phyloP scores from a whole-genome alignment of 2,797 vertebrate genomes.

The Fistularia commersonii region DNA sequence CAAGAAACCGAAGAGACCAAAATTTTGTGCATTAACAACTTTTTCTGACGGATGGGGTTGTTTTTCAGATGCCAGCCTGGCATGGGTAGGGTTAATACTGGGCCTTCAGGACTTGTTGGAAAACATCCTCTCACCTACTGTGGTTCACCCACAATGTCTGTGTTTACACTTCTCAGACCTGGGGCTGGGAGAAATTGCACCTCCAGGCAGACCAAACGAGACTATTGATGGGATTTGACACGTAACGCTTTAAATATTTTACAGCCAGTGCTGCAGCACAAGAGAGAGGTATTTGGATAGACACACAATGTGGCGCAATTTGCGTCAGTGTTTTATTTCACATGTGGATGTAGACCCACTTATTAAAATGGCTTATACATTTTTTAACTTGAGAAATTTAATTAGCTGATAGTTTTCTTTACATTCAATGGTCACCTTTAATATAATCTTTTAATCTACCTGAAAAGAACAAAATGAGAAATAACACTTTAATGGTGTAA shows the following conservation, averaged over 20 bases:
- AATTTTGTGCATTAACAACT: constrained; percentile 37
- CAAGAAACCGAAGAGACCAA: constrained; percentile 46
- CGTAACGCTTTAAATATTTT: constrained; percentile 11
- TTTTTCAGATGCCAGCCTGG: constrained; percentile 7
- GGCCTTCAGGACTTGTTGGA: constrained; percentile 37
- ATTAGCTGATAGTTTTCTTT: too few relatives aligned
- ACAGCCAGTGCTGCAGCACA: constrained; percentile 6
- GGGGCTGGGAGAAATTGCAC: constrained; percentile 29
- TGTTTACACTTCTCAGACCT: constrained; percentile 47
- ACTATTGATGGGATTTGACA: constrained; percentile 11
- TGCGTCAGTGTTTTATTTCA: too few relatives aligned
- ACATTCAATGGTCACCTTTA: too few relatives aligned
- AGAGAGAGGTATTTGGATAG: background rate
- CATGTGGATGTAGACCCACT: too few relatives aligned
- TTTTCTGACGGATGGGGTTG: constrained; percentile 25
- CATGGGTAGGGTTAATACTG: constrained; percentile 12
- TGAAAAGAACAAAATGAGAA: too few relatives aligned
- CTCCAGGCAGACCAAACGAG: constrained; percentile 52
- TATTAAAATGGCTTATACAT: too few relatives aligned
- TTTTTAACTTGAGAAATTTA: too few relatives aligned
- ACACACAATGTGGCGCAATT: too few relatives aligned
- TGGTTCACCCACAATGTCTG: constrained; percentile 52
- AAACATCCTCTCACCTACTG: constrained; percentile 34
- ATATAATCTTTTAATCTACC: too few relatives aligned
- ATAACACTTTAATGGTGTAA: too few relatives aligned